Evolutionary conservation across 2,113 vertebrate species (phyloP).

Genomic region (Pipra filicauda): DNA sequence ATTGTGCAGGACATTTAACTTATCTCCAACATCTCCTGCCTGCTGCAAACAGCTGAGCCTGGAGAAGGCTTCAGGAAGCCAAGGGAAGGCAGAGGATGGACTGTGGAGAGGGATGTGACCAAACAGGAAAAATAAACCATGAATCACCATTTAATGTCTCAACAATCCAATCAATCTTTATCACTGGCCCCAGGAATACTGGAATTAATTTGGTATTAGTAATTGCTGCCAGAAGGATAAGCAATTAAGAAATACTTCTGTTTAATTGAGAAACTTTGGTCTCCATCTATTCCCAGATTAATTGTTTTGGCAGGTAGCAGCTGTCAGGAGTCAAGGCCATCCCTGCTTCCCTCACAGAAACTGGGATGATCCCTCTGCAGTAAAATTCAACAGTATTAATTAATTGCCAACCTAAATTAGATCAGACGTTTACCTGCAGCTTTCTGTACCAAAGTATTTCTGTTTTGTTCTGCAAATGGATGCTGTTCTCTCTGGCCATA

Average conservation of each 20-base stretch:
- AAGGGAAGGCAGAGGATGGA: background rate
- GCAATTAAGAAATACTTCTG: constrained; percentile 9
- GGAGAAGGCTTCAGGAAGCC: background rate
- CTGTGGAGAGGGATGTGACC: background rate
- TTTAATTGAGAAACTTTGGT: constrained; percentile 11
- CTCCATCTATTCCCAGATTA: background rate
- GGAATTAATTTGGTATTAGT: background rate
- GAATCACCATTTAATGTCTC: background rate
- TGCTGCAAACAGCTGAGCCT: background rate
- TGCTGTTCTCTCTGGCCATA: background rate
- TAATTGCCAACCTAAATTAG: background rate
- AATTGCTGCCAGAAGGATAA: constrained; percentile 5
- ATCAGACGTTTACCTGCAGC: background rate
- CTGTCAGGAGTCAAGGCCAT: background rate
- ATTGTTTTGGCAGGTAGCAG: background rate
- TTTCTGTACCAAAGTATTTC: background rate
- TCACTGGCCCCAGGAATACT: background rate
- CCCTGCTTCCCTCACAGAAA: background rate
- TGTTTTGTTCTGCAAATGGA: background rate
- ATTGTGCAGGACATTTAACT: background rate
- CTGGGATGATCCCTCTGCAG: background rate
- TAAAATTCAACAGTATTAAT: background rate
- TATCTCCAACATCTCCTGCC: background rate
- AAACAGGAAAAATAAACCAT: background rate
- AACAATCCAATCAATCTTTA: background rate